These are phyloP conservation scores for Malaclemys terrapin DNA, from an alignment of 2,113 vertebrate species.

Conservation along the genomic window DNA sequence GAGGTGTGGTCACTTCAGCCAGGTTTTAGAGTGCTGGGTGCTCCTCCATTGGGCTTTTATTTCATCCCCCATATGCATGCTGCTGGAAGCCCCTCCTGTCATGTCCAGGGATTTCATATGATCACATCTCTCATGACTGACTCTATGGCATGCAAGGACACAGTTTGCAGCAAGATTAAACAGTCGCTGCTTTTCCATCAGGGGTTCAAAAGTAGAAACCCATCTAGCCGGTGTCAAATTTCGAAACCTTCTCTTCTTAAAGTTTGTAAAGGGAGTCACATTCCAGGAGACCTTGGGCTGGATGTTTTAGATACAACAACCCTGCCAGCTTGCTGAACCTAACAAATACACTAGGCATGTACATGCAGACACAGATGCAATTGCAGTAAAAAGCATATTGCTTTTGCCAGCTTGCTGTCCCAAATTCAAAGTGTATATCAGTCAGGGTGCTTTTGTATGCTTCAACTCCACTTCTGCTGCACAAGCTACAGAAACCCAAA, in stretches of 20 bases:
- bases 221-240: neutral
- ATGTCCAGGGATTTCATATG: fast-evolving
- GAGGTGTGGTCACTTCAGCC: neutral
- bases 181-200: neutral
- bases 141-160: neutral
- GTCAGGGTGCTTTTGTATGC: slow-evolving; percentile 63
- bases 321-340: neutral
- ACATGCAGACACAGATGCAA: neutral
- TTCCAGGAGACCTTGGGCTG: neutral
- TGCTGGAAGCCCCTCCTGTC: neutral
- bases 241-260: neutral
- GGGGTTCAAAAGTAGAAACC: neutral
- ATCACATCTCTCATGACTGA: neutral
- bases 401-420: slow-evolving; percentile 53
- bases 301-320: neutral
- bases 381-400: slow-evolving; percentile 6
- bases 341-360: neutral
- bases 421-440: slow-evolving; percentile 61
- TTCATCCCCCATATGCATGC: fast-evolving
- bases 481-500: slow-evolving; percentile 70
- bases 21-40: neutral
- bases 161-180: neutral
- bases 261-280: neutral
- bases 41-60: neutral
- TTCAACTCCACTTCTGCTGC: slow-evolving; percentile 66